Percentiles rank a stretch among this genome's conserved stretches.
Evolutionary conservation across 2,113 vertebrate species (phyloP).

Genomic region (Bucco capensis): DNA sequence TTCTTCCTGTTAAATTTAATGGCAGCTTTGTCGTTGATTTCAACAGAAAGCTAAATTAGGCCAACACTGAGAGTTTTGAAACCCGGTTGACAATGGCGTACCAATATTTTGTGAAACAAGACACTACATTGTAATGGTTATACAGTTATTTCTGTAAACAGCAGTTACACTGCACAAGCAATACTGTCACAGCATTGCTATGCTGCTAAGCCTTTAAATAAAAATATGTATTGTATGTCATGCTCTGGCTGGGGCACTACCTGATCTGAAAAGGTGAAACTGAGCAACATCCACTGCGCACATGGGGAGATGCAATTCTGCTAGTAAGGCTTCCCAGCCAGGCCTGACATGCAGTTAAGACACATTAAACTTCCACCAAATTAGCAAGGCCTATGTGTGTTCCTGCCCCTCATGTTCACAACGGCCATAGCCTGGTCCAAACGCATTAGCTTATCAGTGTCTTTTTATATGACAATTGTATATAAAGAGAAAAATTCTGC

Average conservation of each 20-base stretch:
- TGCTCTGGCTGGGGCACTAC: background rate
- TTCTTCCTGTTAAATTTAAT: background rate
- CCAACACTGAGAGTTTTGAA: background rate
- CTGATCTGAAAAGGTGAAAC: background rate
- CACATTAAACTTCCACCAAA: background rate
- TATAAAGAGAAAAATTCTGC: background rate
- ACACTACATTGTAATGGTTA: background rate
- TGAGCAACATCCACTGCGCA: background rate
- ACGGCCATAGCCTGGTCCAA: background rate
- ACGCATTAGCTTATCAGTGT: background rate
- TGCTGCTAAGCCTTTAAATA: background rate
- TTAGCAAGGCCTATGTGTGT: background rate
- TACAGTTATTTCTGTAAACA: background rate
- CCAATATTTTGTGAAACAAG: background rate
- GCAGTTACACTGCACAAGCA: background rate
- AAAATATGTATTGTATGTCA: background rate
- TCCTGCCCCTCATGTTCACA: background rate
- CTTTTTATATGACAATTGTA: background rate
- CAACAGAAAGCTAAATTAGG: background rate
- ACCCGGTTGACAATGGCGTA: background rate
- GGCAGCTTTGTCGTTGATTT: background rate
- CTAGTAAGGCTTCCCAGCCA: background rate
- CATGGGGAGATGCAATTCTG: background rate
- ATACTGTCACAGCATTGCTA: background rate
- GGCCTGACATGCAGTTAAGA: background rate